Evolutionary conservation across 2,888 invertebrate species (phyloP).

Genomic region (Caenorhabditis doughertyi): DNA sequence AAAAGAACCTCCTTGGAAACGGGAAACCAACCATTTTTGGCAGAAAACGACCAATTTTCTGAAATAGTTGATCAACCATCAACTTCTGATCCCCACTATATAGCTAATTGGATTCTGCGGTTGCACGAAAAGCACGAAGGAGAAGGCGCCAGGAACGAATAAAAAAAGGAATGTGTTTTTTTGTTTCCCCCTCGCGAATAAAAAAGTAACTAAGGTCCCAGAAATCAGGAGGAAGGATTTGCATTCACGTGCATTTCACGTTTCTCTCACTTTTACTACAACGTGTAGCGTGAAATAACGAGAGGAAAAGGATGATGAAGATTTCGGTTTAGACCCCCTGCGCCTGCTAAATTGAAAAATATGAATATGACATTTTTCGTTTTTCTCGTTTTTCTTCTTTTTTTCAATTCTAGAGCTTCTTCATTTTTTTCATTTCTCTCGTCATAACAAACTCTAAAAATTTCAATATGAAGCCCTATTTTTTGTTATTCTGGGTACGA

Average conservation of each 20-base stretch:
- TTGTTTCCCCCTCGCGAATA: background rate
- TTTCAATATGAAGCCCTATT: background rate
- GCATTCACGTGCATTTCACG: constrained; percentile 48
- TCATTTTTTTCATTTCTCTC: background rate
- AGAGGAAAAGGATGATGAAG: constrained; percentile 3
- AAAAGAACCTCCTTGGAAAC: constrained; percentile 24
- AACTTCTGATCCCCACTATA: constrained; percentile 13
- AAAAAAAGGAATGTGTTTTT: background rate
- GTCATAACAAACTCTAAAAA: background rate
- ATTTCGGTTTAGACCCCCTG: constrained; percentile 3
- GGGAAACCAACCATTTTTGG: background rate
- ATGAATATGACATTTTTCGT: constrained; percentile 5
- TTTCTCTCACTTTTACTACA: constrained; percentile 7
- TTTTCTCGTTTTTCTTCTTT: background rate
- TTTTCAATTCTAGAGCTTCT: constrained; percentile 15
- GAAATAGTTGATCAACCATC: constrained; percentile 11
- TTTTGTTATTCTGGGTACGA: background rate
- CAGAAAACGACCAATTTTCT: background rate
- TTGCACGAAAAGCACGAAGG: background rate
- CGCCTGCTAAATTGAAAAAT: constrained; percentile 19
- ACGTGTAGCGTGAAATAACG: constrained; percentile 31
- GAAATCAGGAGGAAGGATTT: background rate
- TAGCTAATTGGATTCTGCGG: constrained; percentile 12
- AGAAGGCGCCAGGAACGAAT: background rate
- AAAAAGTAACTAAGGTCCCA: constrained; percentile 3